Evolutionary conservation across 1,140 invertebrate species (phyloP), one percentile per base, ranked within the genome.

Genomic region (Pseudomyrmex concolor): DNA sequence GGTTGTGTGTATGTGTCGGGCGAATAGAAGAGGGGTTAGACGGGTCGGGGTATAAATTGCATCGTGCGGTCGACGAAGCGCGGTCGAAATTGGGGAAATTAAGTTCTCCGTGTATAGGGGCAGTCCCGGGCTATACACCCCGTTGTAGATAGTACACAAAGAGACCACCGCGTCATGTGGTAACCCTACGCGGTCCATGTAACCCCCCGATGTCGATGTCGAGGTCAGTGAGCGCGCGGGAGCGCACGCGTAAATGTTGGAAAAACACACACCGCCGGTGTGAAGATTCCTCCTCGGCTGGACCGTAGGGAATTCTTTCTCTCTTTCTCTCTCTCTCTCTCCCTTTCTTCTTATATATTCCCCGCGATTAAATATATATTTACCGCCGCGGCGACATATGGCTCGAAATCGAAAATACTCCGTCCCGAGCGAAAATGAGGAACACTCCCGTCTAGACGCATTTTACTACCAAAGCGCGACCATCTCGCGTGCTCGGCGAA

Each of bases 31-130:
- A 45, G 66, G 83, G 22, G 66, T 62, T 34, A 12, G 48, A 48
- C 83, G 70, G 81, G 71, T 55, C 57, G 74, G 84, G 74, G 87
- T 88, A 89, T 84, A 89, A 89, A 89, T 89, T 89, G 88, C 88
- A 89, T 89, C 82, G 84, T 89, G 87, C 74, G 87, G 87, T 89
- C 87, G 87, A 88, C 87, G 87, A 89, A 89, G 87, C 87, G 87
- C 86, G 86, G 86, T 89, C 88, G 87, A 89, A 89, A 89, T 89
- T 89, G 87, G 88, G 85, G 87, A 89, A 89, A 89, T 89, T 89
- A 89, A 89, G 88, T 89, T 85, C 87, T 57, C 71, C 85, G 82
- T 74, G 85, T 86, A 89, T 83, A 86, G 76, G 89, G 73, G 59
- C 67, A 59, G 83, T 57, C 34, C 77, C 77, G 22, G 64, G 51